phyloP scores from a whole-genome alignment of 2,888 invertebrate species.

The Dendrolimus houi region DNA sequence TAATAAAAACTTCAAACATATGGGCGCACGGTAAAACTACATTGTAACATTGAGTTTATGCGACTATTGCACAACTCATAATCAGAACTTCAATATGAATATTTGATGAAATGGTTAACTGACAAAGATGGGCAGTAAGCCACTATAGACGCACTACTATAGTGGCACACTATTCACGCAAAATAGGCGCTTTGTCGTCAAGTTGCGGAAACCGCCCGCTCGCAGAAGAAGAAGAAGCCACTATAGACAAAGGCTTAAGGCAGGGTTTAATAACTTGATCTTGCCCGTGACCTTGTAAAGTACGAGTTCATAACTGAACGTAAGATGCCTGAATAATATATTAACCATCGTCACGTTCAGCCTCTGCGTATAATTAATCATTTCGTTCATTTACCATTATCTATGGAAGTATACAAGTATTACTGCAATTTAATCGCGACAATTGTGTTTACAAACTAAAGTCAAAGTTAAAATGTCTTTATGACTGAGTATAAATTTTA shows the following conservation, averaged over 20 bases:
- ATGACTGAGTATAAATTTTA: no score
- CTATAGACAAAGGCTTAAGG: neutral
- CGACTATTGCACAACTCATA: no score
- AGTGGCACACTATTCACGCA: no score
- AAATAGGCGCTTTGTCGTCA: no score
- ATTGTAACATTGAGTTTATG: no score
- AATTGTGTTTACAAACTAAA: no score
- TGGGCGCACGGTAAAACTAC: no score
- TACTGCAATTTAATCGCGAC: no score
- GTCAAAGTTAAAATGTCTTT: no score
- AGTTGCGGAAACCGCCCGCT: no score
- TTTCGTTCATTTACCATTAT: neutral
- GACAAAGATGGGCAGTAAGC: neutral
- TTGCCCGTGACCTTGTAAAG: conserved; percentile 16
- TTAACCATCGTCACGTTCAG: neutral
- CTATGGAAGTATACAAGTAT: neutral
- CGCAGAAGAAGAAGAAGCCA: no score
- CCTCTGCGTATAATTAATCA: neutral
- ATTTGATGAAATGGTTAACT: neutral
- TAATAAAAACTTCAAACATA: no score
- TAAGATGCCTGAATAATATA: conserved; percentile 1
- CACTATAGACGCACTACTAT: neutral
- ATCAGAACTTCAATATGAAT: neutral
- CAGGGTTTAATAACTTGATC: conserved; percentile 12
- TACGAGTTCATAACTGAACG: conserved; percentile 22